Percentiles rank a stretch among this genome's conserved stretches.
These are phyloP conservation scores for Hyphantria cunea DNA, from an alignment of 1,140 invertebrate species.

Conservation along the genomic window DNA sequence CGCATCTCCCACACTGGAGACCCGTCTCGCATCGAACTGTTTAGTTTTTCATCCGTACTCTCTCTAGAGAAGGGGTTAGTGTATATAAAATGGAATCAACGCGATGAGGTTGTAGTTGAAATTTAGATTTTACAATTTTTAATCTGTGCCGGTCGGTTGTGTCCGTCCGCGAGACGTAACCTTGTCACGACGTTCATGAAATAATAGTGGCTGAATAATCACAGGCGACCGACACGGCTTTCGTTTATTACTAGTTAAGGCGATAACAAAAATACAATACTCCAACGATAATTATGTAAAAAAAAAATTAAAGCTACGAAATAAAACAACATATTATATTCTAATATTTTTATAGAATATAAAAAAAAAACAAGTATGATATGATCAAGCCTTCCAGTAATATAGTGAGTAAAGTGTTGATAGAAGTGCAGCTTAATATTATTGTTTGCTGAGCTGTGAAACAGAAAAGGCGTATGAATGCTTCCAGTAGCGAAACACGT, in stretches of 20 bases:
- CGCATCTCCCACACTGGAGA: slow-evolving; percentile 71
- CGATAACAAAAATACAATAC: slow-evolving; percentile 61
- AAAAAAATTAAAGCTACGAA: slow-evolving; percentile 63
- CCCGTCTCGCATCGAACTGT: slow-evolving; percentile 65
- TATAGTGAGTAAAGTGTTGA: slow-evolving; percentile 71
- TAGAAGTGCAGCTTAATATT: slow-evolving; percentile 64
- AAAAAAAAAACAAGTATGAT: slow-evolving; percentile 73
- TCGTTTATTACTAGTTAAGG: slow-evolving; percentile 46
- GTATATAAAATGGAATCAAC: slow-evolving; percentile 54
- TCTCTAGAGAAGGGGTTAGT: slow-evolving; percentile 37
- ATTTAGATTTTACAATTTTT: slow-evolving; percentile 47
- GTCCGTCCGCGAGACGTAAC: slow-evolving; percentile 35
- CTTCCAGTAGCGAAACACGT: slow-evolving; percentile 61
- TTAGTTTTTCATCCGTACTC: slow-evolving; percentile 21
- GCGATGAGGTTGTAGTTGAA: slow-evolving; percentile 51
- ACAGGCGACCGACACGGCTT: slow-evolving; percentile 23
- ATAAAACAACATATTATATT: slow-evolving; percentile 74
- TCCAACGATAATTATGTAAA: slow-evolving; percentile 73
- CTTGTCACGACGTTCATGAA: slow-evolving; percentile 24
- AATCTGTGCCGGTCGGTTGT: slow-evolving; percentile 25
- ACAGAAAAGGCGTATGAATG: slow-evolving; percentile 59
- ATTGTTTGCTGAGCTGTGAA: slow-evolving; percentile 72
- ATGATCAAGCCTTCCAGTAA: slow-evolving; percentile 80
- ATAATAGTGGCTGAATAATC: slow-evolving; percentile 1
- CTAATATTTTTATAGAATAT: slow-evolving; percentile 82